Conservation (phyloP, 2,888 invertebrate species). For the Campoplex capitator region DNA sequence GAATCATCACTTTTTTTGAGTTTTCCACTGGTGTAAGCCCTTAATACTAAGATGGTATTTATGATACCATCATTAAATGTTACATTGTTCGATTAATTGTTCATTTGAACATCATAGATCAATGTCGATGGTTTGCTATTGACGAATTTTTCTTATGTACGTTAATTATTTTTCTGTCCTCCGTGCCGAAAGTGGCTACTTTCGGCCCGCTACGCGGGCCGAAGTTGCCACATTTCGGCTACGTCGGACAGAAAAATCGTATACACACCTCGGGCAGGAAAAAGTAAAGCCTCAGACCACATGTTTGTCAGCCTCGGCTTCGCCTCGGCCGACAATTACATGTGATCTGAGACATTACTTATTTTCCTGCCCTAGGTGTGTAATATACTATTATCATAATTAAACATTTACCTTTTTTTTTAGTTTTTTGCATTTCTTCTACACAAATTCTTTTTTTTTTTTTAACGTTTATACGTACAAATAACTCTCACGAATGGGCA, state of each 20-base stretch:
- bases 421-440: constrained; percentile 5
- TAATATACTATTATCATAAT: too few species aligned
- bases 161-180: constrained; percentile 31
- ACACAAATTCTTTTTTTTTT: constrained; percentile 17
- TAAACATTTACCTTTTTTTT: constrained; percentile 43
- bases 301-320: too few species aligned
- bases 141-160: constrained; percentile 23
- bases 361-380: too few species aligned
- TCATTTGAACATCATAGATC: constrained; percentile 23
- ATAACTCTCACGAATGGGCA: constrained; percentile 39
- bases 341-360: too few species aligned
- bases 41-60: constrained; percentile 35
- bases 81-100: constrained; percentile 27
- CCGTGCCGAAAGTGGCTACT: too few species aligned
- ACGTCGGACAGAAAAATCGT: too few species aligned
- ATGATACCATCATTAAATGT: constrained; percentile 22
- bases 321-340: too few species aligned
- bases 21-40: background rate
- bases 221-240: too few species aligned
- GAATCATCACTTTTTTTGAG: background rate
- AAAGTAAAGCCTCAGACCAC: too few species aligned
- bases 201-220: too few species aligned
- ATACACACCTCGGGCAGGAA: too few species aligned
- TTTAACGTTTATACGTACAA: constrained; percentile 42
- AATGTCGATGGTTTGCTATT: constrained; percentile 44